phyloP scores from a whole-genome alignment of 2,888 invertebrate species.

The Osmoderma eremita region DNA sequence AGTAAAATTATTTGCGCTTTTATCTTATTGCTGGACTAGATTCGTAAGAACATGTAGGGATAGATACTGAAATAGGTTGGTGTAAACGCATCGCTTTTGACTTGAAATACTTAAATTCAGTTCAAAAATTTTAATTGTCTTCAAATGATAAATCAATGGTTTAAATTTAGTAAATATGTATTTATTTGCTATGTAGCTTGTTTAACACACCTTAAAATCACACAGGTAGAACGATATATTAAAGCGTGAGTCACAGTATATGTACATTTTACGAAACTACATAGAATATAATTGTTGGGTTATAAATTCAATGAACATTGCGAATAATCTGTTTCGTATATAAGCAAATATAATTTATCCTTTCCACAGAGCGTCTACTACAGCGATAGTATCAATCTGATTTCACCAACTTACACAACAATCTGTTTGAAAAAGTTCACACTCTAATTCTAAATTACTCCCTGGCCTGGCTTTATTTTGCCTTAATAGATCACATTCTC shows the following conservation, averaged over 20 bases:
- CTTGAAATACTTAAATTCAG: too few relatives aligned
- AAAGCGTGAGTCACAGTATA: constrained; percentile 9
- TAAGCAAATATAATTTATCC: constrained; percentile 29
- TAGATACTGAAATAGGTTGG: too few relatives aligned
- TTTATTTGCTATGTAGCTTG: too few relatives aligned
- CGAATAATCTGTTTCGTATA: neutral
- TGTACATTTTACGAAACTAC: constrained; percentile 9
- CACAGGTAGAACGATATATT: neutral
- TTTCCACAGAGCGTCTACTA: neutral
- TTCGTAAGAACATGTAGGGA: too few relatives aligned
- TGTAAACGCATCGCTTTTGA: too few relatives aligned
- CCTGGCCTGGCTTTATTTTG: neutral
- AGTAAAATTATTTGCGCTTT: too few relatives aligned
- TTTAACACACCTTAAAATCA: neutral
- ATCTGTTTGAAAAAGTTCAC: neutral
- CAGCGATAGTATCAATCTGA: constrained; percentile 22
- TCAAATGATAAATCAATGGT: too few relatives aligned
- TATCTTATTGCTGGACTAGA: too few relatives aligned
- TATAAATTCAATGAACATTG: constrained; percentile 13
- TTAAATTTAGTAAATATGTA: too few relatives aligned
- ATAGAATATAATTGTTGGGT: constrained; percentile 10
- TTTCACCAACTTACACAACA: constrained; percentile 18
- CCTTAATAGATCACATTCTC: constrained; percentile 31
- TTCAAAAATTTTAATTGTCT: too few relatives aligned
- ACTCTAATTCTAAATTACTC: constrained; percentile 4